phyloP scores from a whole-genome alignment of 23 tunicate species.

The Clavelina lepadiformis region DNA sequence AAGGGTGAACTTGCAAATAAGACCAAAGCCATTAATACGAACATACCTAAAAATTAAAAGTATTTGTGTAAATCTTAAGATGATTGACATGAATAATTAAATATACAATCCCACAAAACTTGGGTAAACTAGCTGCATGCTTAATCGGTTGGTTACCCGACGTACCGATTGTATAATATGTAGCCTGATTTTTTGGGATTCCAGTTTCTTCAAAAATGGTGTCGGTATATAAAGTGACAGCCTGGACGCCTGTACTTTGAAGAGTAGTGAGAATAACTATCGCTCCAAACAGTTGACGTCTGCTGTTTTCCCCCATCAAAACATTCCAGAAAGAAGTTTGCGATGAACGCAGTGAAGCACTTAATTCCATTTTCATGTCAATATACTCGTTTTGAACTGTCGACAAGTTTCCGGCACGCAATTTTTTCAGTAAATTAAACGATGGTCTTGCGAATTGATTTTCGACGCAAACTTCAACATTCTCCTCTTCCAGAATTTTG shows the following conservation, averaged over 20 bases:
- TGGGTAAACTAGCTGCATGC: too few relatives aligned
- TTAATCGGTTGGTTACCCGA: too few relatives aligned
- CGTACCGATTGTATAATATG: conserved; percentile 39
- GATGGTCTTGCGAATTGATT: neutral
- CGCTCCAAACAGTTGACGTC: conserved; percentile 28
- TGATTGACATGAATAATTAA: too few relatives aligned
- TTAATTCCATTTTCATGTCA: conserved; percentile 4
- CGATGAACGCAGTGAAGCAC: neutral
- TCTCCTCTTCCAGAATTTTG: conserved; percentile 8
- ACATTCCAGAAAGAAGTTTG: conserved; percentile 7
- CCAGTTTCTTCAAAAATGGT: conserved; percentile 24
- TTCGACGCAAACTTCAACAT: neutral
- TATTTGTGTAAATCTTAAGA: too few relatives aligned
- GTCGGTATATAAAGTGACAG: conserved; percentile 23
- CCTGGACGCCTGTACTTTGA: conserved; percentile 23
- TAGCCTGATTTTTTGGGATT: conserved; percentile 4
- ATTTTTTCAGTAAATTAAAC: conserved; percentile 1
- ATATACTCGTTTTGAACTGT: conserved; percentile 10
- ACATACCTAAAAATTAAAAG: conserved; percentile 10
- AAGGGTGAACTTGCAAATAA: neutral
- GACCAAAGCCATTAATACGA: conserved; percentile 1
- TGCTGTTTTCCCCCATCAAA: neutral
- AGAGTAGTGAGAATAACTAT: conserved; percentile 2
- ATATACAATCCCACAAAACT: too few relatives aligned
- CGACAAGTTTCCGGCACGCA: conserved; percentile 1